Base-by-base conservation (phyloP, 1,140 invertebrate genomes). In the Drosophila kurseongensis region DNA sequence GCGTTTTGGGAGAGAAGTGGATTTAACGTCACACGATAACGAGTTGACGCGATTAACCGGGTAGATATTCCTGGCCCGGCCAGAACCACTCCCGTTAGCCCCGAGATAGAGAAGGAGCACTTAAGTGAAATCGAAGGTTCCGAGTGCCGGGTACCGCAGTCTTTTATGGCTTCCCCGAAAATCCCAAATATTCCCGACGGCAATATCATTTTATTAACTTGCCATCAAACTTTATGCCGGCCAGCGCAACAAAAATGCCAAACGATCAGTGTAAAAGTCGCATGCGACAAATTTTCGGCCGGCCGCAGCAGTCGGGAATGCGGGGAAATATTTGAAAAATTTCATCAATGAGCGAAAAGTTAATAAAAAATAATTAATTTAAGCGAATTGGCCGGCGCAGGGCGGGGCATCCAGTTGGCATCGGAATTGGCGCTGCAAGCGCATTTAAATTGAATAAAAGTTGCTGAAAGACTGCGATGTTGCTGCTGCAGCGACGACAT, bases 361-460 rank as follows among this genome's bases (percentile, higher is more conserved):
- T 88, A 88, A 88, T 88, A 88, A 88, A 88, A 88, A 89, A 88
- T 89, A 88, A 88, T 88, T 88, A 88, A 88, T 88, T 88, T 88
- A 83, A 77, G 79, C 76, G 75, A 63, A 75, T 69, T 73, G 51
- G 29, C 38, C 40, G 18, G 27, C 16, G 13, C 61, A 66, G 78
- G 82, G 82, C 78, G 74, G 81, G 78, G 79, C 62, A 41, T 62
- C 4, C 14, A 51, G 48, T 51, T 35, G 48, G 48, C 56, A 48
- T 56, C 66, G 68, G 47, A 71, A 73, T 78, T 82, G 78, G 52
- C 69, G 83, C 83, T 89, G 72, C 59, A 89, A 88, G 83, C 83
- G 73, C 83, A 83, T 88, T 88, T 88, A 88, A 88, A 88, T 88
- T 89, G 83, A 88, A 88, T 88, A 88, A 89, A 88, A 88, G 79